Percentiles rank a stretch among this genome's conserved stretches.
phyloP scores from a whole-genome alignment of 2,888 invertebrate species.

The Cephus runcator region DNA sequence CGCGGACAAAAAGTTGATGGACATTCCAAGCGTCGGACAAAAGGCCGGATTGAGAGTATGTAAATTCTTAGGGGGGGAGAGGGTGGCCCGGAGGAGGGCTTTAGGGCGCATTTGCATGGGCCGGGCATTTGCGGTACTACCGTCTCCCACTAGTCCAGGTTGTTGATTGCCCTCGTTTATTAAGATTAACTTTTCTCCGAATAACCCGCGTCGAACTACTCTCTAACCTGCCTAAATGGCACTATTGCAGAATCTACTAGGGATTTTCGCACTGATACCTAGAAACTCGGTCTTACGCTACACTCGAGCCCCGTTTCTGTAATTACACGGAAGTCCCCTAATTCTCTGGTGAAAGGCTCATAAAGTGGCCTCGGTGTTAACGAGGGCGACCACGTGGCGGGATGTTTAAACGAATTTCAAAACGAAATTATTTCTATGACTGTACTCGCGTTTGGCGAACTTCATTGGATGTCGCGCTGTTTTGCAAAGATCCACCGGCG shows the following conservation, averaged over 20 bases:
- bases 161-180: slow-evolving; percentile 65
- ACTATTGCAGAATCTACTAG: background rate
- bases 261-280: background rate
- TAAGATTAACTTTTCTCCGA: slow-evolving; percentile 65
- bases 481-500: background rate
- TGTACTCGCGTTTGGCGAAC: background rate
- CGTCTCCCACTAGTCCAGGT: slow-evolving; percentile 30
- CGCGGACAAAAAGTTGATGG: slow-evolving; percentile 64
- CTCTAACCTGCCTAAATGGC: background rate
- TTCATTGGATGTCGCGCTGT: background rate
- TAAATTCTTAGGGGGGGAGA: slow-evolving; percentile 53
- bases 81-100: slow-evolving; percentile 30
- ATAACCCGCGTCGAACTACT: slow-evolving; percentile 9
- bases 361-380: background rate
- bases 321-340: background rate
- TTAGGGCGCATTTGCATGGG: slow-evolving; percentile 60
- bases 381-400: background rate
- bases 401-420: background rate
- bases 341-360: background rate
- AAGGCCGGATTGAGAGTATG: slow-evolving; percentile 57
- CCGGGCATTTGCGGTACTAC: slow-evolving; percentile 55
- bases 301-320: background rate
- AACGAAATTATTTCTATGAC: background rate
- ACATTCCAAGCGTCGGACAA: slow-evolving; percentile 63
- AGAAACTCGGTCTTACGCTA: background rate